These are phyloP conservation scores for Drosophila multiciliata DNA, from an alignment of 2,888 invertebrate species.

Conservation along the genomic window DNA sequence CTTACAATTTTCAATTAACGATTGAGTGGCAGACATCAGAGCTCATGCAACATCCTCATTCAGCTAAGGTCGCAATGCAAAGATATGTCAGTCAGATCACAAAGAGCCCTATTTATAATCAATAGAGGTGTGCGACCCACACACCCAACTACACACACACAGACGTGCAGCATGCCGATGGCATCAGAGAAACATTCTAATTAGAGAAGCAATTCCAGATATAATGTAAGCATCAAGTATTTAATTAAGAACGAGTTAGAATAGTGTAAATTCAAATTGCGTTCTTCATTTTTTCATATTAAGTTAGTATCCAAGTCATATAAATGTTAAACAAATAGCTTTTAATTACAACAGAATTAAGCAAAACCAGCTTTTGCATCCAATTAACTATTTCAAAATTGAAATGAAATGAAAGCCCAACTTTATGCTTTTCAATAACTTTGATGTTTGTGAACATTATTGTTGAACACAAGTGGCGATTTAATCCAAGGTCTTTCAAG, in stretches of 20 bases:
- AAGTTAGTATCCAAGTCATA: conserved; percentile 5
- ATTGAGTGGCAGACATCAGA: conserved; percentile 29
- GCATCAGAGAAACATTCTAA: conserved; percentile 25
- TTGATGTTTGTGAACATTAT: background rate
- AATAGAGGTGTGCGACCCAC: conserved; percentile 5
- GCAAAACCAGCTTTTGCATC: background rate
- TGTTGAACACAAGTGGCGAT: background rate
- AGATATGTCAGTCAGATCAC: background rate
- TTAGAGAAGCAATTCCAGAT: conserved; percentile 43
- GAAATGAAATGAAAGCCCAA: background rate
- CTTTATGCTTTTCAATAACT: background rate
- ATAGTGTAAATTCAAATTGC: background rate
- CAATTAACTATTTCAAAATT: background rate
- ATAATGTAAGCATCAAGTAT: conserved; percentile 30
- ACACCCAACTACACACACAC: background rate
- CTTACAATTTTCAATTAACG: conserved; percentile 73
- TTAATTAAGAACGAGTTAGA: conserved; percentile 56
- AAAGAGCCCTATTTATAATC: conserved; percentile 17
- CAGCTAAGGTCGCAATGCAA: conserved; percentile 11
- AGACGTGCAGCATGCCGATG: conserved; percentile 5
- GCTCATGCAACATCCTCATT: conserved; percentile 8
- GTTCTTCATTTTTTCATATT: conserved; percentile 7
- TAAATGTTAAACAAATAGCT: background rate
- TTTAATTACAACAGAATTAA: background rate
- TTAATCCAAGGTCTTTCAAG: background rate